A percentile compares a stretch with the other conserved stretches of the same genome.
Evolutionary conservation across 2,113 vertebrate genomes (phyloP).

Genomic region (Sinocyclocheilus anophthalmus): DNA sequence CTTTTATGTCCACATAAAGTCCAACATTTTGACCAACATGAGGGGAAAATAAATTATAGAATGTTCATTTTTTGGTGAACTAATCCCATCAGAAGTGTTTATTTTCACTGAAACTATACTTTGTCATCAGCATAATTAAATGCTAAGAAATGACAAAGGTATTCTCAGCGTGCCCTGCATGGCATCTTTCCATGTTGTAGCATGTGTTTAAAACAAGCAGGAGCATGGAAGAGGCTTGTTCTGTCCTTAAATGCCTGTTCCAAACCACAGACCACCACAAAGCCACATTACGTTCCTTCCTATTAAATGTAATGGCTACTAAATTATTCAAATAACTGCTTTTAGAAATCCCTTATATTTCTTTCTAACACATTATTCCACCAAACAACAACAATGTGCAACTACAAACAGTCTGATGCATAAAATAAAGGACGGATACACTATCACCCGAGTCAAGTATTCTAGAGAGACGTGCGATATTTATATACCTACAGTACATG

Average conservation of each 20-base stretch:
- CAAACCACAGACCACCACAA: constrained; percentile 24
- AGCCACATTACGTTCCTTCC: background rate
- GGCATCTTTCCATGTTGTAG: background rate
- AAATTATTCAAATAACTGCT: background rate
- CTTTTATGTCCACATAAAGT: background rate
- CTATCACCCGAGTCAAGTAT: too few relatives aligned
- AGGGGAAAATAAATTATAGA: background rate
- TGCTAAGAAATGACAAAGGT: background rate
- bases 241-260: background rate
- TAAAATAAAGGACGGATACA: too few relatives aligned
- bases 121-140: background rate
- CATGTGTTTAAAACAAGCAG: background rate
- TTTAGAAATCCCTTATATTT: background rate
- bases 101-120: background rate
- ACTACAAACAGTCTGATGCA: background rate
- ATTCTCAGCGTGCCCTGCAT: background rate
- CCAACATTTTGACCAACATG: background rate
- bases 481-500: too few relatives aligned
- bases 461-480: too few relatives aligned
- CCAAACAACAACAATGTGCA: background rate
- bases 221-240: background rate
- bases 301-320: constrained; percentile 11
- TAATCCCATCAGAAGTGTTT: background rate
- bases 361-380: background rate
- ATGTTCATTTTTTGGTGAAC: background rate